A percentile compares a stretch with the other conserved stretches of the same genome.
Evolutionary conservation across 1,140 invertebrate species (phyloP).

Genomic region (Cataglyphis hispanica): DNA sequence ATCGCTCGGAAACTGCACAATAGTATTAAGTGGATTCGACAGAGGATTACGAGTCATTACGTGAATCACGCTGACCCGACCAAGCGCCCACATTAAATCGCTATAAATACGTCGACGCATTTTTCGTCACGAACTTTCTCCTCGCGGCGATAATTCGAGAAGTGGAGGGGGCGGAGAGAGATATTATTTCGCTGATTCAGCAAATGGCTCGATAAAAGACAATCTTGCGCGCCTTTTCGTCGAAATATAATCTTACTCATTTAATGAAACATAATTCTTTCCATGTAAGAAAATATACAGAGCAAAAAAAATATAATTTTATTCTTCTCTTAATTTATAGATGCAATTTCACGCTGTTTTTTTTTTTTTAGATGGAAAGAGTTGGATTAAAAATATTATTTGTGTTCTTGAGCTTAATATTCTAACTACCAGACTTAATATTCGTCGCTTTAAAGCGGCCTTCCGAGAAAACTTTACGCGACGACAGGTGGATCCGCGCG

Average conservation of each 20-base stretch:
- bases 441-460: not conserved
- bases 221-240: not conserved
- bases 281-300: not conserved
- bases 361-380: not conserved
- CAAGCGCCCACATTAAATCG: constrained; percentile 13
- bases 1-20: constrained; percentile 66
- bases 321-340: not conserved
- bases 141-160: not conserved
- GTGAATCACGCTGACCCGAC: constrained; percentile 68
- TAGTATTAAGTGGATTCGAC: constrained; percentile 65
- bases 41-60: constrained; percentile 69
- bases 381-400: constrained; percentile 23
- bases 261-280: constrained; percentile 53
- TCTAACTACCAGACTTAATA: constrained; percentile 17
- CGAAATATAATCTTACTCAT: not conserved
- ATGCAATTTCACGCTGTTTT: constrained; percentile 12
- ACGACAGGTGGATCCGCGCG: constrained; percentile 58
- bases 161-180: not conserved
- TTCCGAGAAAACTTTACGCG: constrained; percentile 54
- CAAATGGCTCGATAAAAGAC: constrained; percentile 23
- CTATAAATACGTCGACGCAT: constrained; percentile 70
- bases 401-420: constrained; percentile 20
- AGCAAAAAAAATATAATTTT: not conserved
- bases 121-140: constrained; percentile 74
- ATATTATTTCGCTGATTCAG: constrained; percentile 16